phyloP scores from a whole-genome alignment of 92 coral and sea anemone genomes.

The Porites lobata region DNA sequence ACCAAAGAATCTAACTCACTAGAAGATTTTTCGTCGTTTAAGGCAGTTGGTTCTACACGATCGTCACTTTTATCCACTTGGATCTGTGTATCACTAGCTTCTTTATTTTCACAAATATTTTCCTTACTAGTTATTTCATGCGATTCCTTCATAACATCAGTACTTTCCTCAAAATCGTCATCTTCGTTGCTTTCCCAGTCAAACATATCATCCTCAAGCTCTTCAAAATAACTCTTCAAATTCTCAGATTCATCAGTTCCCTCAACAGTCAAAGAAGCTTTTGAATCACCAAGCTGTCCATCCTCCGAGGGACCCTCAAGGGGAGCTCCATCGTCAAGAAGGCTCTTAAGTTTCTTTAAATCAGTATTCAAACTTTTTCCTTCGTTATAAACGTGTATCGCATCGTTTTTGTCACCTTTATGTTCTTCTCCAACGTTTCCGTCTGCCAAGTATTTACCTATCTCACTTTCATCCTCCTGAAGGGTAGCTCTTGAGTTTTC shows the following conservation, averaged over 20 bases:
- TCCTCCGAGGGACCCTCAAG: not conserved
- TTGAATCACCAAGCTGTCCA: not conserved
- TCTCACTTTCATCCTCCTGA: not conserved
- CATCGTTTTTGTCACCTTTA: not conserved
- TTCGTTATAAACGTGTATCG: not conserved
- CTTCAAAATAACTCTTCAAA: slow-evolving; percentile 80
- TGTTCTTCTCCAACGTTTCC: not conserved
- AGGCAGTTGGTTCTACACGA: not conserved
- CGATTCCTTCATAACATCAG: not conserved
- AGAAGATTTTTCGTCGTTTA: not conserved
- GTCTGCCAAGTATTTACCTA: not conserved
- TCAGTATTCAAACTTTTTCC: not conserved
- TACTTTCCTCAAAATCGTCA: slow-evolving; percentile 20
- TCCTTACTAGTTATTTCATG: not conserved
- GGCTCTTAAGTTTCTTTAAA: slow-evolving; percentile 25
- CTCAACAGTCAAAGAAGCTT: not conserved
- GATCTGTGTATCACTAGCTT: not conserved
- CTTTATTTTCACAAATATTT: slow-evolving; percentile 10
- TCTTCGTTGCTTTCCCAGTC: slow-evolving; percentile 81
- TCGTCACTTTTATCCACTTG: not conserved
- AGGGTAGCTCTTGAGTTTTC: not conserved
- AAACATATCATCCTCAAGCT: slow-evolving; percentile 91
- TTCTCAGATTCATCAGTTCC: slow-evolving; percentile 30
- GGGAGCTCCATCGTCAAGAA: not conserved
- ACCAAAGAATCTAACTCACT: slow-evolving; percentile 7